A percentile compares a stretch with the other conserved stretches of the same genome.
Conservation (phyloP, 2,888 invertebrate genomes). For the Nymphalis c-album region DNA sequence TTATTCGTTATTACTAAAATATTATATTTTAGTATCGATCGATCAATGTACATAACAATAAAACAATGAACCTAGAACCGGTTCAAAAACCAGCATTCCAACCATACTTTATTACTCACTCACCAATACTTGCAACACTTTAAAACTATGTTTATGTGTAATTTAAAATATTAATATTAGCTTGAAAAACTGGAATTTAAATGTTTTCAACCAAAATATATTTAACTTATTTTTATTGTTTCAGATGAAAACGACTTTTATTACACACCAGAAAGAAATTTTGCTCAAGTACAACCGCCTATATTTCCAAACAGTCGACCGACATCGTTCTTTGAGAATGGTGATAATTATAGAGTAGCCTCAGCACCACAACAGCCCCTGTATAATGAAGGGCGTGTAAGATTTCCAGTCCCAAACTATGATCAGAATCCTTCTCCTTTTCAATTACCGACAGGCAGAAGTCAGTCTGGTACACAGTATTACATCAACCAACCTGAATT, state of each 20-base stretch:
- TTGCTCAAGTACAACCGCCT: slow-evolving; percentile 79
- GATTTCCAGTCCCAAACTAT: slow-evolving; percentile 74
- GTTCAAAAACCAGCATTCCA: no score
- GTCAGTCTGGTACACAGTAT: slow-evolving; percentile 71
- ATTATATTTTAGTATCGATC: no score
- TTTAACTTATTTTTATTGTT: slow-evolving; percentile 51
- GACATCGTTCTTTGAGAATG: slow-evolving; percentile 66
- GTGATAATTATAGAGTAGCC: slow-evolving; percentile 63
- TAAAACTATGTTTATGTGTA: no score
- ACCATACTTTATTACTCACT: no score
- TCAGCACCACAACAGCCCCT: slow-evolving; percentile 61
- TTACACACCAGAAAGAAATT: slow-evolving; percentile 77
- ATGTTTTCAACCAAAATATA: no score
- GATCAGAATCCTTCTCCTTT: slow-evolving; percentile 78
- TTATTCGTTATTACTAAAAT: no score
- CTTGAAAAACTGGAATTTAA: no score
- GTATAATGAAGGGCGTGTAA: slow-evolving; percentile 64
- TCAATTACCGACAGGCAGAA: slow-evolving; percentile 74
- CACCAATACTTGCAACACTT: no score
- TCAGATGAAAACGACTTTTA: slow-evolving; percentile 76
- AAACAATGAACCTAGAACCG: no score
- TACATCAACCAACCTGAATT: slow-evolving; percentile 76
- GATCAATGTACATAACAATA: no score
- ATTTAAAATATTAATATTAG: no score
- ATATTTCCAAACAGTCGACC: slow-evolving; percentile 69